Conservation (phyloP, 1,140 invertebrate genomes). For the Saccostrea glomerata region DNA sequence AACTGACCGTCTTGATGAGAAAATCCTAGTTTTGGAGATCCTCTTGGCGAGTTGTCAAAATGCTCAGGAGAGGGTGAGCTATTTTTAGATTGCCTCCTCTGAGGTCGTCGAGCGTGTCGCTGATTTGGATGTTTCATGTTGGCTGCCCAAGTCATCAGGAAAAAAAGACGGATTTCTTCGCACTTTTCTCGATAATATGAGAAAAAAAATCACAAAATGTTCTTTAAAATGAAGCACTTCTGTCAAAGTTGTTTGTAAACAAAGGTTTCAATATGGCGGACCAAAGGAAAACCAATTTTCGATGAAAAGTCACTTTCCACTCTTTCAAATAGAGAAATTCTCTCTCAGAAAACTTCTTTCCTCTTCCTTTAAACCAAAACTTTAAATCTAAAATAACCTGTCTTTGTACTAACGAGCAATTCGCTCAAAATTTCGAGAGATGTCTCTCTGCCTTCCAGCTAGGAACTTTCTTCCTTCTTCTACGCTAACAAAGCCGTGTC, state of each 20-base stretch:
- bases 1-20: not conserved
- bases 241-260: slow-evolving; percentile 30
- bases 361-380: not conserved
- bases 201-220: not conserved
- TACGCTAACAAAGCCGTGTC: slow-evolving; percentile 16
- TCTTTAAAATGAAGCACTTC: slow-evolving; percentile 1
- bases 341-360: not conserved
- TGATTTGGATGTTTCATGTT: slow-evolving; percentile 30
- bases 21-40: slow-evolving; percentile 14
- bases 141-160: slow-evolving; percentile 34
- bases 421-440: slow-evolving; percentile 6
- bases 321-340: not conserved
- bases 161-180: not conserved
- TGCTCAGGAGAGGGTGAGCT: not conserved
- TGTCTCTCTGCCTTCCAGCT: slow-evolving; percentile 4
- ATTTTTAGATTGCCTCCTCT: slow-evolving; percentile 26
- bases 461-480: slow-evolving; percentile 10
- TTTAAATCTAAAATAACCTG: not conserved
- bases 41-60: slow-evolving; percentile 19
- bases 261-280: slow-evolving; percentile 43
- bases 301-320: not conserved
- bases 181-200: not conserved
- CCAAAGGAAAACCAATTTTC: slow-evolving; percentile 17
- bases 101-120: not conserved
- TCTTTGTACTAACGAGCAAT: not conserved